Evolutionary conservation across 2,888 invertebrate genomes (phyloP).

Genomic region (Syrista parreyssii): DNA sequence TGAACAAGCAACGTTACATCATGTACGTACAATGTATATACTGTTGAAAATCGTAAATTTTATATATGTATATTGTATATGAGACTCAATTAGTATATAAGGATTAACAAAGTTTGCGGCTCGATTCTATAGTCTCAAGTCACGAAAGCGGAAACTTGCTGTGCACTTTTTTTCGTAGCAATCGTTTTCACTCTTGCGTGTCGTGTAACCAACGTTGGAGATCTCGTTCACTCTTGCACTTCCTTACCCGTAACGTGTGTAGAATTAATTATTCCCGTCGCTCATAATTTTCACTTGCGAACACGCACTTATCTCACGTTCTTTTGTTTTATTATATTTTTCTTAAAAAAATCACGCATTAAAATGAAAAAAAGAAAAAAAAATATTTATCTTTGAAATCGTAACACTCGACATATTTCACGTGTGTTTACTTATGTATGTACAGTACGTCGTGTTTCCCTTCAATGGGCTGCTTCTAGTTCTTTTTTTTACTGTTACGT

Average conservation of each 20-base stretch:
- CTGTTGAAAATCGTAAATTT: neutral
- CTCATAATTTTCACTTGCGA: neutral
- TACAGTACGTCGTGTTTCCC: neutral
- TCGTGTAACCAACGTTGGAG: neutral
- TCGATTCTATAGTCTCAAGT: neutral
- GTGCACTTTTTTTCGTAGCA: neutral
- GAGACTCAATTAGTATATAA: slow-evolving; percentile 21
- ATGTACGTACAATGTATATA: neutral
- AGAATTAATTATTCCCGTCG: neutral
- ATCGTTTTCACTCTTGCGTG: neutral
- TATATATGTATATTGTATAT: neutral
- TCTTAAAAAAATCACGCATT: neutral
- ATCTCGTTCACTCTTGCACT: neutral
- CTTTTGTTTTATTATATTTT: neutral
- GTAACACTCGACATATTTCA: neutral
- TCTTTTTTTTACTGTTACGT: neutral
- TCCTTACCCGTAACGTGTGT: neutral
- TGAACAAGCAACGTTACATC: neutral
- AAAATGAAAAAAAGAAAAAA: too few species aligned
- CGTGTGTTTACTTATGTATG: neutral
- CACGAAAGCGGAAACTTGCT: neutral
- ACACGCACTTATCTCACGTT: neutral
- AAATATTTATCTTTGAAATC: neutral
- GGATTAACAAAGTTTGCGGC: slow-evolving; percentile 14
- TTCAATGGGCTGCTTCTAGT: neutral